Percentiles rank a stretch among this genome's conserved stretches.
These are phyloP conservation scores for Cyclophora albipunctata DNA, from an alignment of 2,888 invertebrate genomes.

Conservation along the genomic window DNA sequence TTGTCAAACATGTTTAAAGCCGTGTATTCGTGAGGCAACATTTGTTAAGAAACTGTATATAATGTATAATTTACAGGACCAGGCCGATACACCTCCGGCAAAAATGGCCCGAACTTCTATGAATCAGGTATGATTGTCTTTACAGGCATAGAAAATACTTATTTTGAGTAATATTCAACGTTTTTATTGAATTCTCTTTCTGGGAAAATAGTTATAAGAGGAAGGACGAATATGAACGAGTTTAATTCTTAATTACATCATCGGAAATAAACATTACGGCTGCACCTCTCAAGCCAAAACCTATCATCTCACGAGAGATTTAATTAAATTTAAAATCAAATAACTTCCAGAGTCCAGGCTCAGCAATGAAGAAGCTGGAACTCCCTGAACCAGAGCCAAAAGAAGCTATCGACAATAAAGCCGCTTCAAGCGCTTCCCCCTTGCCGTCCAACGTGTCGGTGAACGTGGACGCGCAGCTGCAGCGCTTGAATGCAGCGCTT, in stretches of 20 bases:
- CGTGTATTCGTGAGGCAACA: too few relatives aligned
- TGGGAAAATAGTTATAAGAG: neutral
- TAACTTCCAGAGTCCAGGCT: constrained; percentile 25
- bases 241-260: too few relatives aligned
- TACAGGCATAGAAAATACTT: neutral
- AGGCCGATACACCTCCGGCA: constrained; percentile 48
- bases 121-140: constrained; percentile 40
- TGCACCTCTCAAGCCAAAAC: neutral
- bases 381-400: constrained; percentile 1
- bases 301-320: neutral
- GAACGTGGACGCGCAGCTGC: constrained; percentile 62
- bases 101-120: constrained; percentile 49
- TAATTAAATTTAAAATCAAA: neutral
- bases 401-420: constrained; percentile 8
- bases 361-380: constrained; percentile 10
- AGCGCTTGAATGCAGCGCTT: constrained; percentile 66
- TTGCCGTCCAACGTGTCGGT: constrained; percentile 38
- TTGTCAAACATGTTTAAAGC: too few relatives aligned
- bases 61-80: constrained; percentile 35
- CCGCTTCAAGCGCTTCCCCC: constrained; percentile 23
- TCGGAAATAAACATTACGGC: neutral
- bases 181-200: neutral
- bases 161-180: neutral
- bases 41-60: too few relatives aligned
- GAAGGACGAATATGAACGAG: too few relatives aligned